Evolutionary conservation across 2,113 vertebrate genomes (phyloP).

Genomic region (Periophthalmodon schlosseri): DNA sequence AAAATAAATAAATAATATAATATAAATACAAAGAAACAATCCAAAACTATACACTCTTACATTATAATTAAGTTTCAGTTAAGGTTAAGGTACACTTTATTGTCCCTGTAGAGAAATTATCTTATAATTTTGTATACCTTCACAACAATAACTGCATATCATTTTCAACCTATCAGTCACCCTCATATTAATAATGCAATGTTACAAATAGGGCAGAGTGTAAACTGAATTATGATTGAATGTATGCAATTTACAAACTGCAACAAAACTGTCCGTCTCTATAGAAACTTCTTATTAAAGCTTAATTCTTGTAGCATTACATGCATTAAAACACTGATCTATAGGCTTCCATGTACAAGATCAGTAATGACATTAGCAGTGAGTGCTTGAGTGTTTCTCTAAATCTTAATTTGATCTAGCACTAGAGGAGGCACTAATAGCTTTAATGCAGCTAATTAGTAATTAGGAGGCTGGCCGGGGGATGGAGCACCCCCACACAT

Average conservation of each 20-base stretch:
- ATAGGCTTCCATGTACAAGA: constrained; percentile 28
- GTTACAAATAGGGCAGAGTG: no score
- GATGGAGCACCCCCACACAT: constrained; percentile 22
- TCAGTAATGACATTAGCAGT: constrained; percentile 50
- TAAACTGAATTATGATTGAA: neutral
- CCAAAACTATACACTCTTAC: no score
- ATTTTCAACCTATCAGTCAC: neutral
- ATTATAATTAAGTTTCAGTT: no score
- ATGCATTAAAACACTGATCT: neutral
- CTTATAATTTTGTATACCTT: no score
- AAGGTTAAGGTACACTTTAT: no score
- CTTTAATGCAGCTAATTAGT: constrained; percentile 50
- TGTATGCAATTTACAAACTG: neutral
- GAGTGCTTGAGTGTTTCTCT: constrained; percentile 37
- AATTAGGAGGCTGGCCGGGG: constrained; percentile 37
- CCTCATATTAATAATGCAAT: neutral
- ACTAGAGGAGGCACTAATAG: constrained; percentile 39
- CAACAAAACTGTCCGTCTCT: neutral
- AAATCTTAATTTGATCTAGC: constrained; percentile 51
- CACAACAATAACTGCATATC: neutral
- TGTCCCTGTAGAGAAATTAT: no score
- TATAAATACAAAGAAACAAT: no score
- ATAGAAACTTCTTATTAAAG: neutral
- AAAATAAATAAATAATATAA: no score
- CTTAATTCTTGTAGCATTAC: neutral